Conservation (phyloP, 2,113 vertebrate genomes). For the Rhea pennata region DNA sequence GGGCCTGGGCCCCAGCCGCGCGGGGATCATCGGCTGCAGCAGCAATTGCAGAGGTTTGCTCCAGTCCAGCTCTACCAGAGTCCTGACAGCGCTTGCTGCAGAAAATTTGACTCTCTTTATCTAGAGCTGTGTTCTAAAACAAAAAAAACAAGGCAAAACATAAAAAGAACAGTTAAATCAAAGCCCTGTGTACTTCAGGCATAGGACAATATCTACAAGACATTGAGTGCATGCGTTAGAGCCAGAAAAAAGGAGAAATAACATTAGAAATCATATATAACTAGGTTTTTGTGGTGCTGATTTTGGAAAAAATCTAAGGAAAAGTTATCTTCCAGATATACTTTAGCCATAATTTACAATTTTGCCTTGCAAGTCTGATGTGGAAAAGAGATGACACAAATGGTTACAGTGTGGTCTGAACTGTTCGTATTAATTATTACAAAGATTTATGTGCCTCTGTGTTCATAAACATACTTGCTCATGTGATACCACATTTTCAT, state of each 20-base stretch:
- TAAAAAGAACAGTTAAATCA: constrained; percentile 8
- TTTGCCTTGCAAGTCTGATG: constrained; percentile 46
- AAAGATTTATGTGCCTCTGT: not conserved
- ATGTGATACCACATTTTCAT: not conserved
- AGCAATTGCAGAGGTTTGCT: constrained; percentile 43
- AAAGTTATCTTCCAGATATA: not conserved
- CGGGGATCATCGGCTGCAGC: constrained; percentile 46
- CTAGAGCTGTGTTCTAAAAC: constrained; percentile 94
- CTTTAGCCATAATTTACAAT: not conserved
- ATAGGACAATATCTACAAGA: not conserved
- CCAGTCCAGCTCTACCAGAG: constrained; percentile 37
- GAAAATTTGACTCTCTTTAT: constrained; percentile 92
- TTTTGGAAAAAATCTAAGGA: not conserved
- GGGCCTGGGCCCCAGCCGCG: constrained; percentile 46
- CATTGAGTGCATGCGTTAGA: constrained; percentile 71
- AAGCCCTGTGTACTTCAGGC: not conserved
- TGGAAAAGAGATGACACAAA: not conserved
- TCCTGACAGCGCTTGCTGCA: constrained; percentile 76
- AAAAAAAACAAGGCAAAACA: constrained; percentile 25
- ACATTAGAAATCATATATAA: not conserved
- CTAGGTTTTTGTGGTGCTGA: not conserved
- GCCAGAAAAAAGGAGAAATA: constrained; percentile 80
- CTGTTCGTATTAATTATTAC: not conserved
- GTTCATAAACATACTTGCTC: not conserved
- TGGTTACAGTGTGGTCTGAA: not conserved